phyloP scores from a whole-genome alignment of 2,113 vertebrate species.

The Megaleporinus macrocephalus region DNA sequence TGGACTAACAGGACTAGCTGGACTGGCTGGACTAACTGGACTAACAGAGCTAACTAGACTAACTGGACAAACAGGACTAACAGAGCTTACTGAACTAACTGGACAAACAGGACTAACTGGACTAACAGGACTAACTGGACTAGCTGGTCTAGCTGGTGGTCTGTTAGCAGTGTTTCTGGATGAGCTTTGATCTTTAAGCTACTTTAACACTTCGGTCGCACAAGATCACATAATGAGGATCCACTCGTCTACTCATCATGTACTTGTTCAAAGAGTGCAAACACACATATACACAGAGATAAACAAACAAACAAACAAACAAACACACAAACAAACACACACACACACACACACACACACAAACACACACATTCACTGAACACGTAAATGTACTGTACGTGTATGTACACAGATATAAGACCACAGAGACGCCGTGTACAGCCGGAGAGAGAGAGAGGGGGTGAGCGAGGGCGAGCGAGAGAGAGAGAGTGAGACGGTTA shows the following conservation, averaged over 20 bases:
- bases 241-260: background rate
- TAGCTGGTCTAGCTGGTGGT: too few species aligned
- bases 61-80: too few species aligned
- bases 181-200: background rate
- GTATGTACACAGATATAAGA: background rate
- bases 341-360: background rate
- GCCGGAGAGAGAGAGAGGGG: too few species aligned
- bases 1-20: too few species aligned
- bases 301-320: slow-evolving; percentile 32
- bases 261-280: background rate
- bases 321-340: slow-evolving; percentile 28
- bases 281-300: slow-evolving; percentile 32
- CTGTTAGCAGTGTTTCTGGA: background rate
- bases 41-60: too few species aligned
- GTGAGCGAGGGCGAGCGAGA: too few species aligned
- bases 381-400: background rate
- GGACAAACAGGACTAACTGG: too few species aligned
- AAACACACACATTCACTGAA: background rate
- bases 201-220: background rate
- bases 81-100: too few species aligned
- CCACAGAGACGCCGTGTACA: too few species aligned
- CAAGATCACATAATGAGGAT: background rate
- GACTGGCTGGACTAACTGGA: too few species aligned
- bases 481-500: background rate
- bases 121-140: too few species aligned